Base-by-base conservation (phyloP, 2,113 vertebrate genomes). In the Dipodomys merriami region DNA sequence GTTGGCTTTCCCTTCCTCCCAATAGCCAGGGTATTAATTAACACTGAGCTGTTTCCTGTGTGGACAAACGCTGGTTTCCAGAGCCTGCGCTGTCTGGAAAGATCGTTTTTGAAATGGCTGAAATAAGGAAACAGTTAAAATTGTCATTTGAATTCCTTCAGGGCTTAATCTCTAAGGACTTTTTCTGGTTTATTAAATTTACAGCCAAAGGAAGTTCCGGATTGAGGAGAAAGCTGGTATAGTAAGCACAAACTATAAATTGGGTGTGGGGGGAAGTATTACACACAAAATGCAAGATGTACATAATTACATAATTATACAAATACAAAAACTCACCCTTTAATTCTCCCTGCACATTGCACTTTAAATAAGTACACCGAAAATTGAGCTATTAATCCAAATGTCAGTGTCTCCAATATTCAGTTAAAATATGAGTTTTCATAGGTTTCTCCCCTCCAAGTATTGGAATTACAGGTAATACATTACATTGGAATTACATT, bases 121-220 rank as follows among this genome's bases (percentile, higher is more conserved):
- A 91, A 94, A 62, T 67, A n/a, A 88, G 20, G 76, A 64, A 44
- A 25, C 4, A 33, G 62, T 4, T 86, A 49, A 67, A 7, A 53
- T 6, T 83, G 33, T 76, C 20, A 53, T 72, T 91, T 78, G 60
- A 93, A 90, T 89, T 86, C 72, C 33, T 93, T 62, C 69, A 60
- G 46, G 20, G 67, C 13, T 69, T 30, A 16, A 19, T 62, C 60
- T 22, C 60, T 16, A 19, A 16, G 20, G 60, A 22, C 15, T 62
- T 19, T 16, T 19, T 19, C 5, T 19, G 5, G 60, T 89, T 92
- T 69, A 35, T 72, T 77, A 57, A 84, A 74, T 92, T 80, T 49
- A 78, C 49, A 88, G 78, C 23, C 86, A 62, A 6, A 20, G 79
- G 91, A 74, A 91, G 10, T 83, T 57, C 72, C 73, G 60, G 53